phyloP scores from a whole-genome alignment of 2,797 vertebrate species.

The Masticophis lateralis region DNA sequence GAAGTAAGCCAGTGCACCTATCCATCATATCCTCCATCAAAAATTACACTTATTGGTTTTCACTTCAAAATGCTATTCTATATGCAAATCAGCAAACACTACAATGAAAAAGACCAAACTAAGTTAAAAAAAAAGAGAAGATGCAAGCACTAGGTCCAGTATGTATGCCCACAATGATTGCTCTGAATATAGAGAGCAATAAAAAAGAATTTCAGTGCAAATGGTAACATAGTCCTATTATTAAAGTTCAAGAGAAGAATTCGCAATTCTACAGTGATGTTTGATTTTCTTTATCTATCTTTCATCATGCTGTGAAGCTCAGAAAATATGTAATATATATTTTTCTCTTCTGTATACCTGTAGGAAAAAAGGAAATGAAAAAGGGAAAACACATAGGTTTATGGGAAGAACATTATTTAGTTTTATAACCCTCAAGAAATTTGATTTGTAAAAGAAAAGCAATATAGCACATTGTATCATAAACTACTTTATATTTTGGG shows the following conservation, averaged over 20 bases:
- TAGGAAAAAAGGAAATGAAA: conserved; percentile 13
- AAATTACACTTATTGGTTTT: neutral
- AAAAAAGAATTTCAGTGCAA: neutral
- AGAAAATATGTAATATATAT: conserved; percentile 1
- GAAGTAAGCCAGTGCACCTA: neutral
- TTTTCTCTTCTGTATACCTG: conserved; percentile 36
- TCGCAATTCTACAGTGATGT: neutral
- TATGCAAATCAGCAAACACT: neutral
- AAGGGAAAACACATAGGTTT: conserved; percentile 36
- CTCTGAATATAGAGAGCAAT: neutral
- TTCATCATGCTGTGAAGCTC: neutral
- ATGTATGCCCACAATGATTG: neutral
- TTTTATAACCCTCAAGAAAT: conserved; percentile 59
- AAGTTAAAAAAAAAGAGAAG: neutral
- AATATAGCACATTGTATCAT: conserved; percentile 67
- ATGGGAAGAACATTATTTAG: conserved; percentile 43
- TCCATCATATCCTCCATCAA: neutral
- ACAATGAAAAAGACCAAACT: neutral
- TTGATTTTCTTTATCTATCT: neutral
- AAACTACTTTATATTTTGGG: conserved; percentile 57
- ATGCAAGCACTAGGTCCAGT: rapidly evolving
- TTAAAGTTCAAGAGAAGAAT: conserved; percentile 26
- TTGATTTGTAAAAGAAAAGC: conserved; percentile 64
- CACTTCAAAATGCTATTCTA: neutral
- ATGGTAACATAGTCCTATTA: neutral